Conservation (phyloP, 2,797 vertebrate species). For the Zalophus californianus region DNA sequence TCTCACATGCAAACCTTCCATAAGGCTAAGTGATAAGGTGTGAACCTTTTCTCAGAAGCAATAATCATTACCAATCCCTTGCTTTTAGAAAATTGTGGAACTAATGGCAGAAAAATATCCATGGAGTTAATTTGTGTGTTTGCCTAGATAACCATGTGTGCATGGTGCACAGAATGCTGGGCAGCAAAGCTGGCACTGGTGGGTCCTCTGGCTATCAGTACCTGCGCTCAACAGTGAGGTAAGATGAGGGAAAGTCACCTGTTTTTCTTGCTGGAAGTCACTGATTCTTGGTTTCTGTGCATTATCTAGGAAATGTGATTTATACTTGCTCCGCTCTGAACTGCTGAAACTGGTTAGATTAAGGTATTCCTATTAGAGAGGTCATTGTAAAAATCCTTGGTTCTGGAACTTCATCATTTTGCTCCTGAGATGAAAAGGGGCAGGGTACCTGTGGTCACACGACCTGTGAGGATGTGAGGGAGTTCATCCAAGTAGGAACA, state of each 20-base stretch:
- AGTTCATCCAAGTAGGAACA: not conserved
- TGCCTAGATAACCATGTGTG: constrained; percentile 96
- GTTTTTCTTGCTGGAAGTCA: not conserved
- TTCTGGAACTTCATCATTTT: not conserved
- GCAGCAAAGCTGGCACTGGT: constrained; percentile 96
- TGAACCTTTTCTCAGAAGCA: constrained; percentile 12
- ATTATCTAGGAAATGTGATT: not conserved
- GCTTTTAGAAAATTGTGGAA: not conserved
- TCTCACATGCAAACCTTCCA: not conserved
- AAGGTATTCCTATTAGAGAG: not conserved
- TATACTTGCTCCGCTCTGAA: not conserved
- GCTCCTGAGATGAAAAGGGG: not conserved
- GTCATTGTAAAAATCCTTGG: not conserved
- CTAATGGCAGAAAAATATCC: constrained; percentile 16
- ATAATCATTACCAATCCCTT: constrained; percentile 13
- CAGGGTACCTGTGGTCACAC: no score
- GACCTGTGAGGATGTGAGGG: no score
- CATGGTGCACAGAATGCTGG: constrained; percentile 99
- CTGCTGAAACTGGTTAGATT: not conserved
- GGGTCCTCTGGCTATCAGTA: constrained; percentile 99
- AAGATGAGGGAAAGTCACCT: not conserved
- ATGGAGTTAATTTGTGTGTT: constrained; percentile 47
- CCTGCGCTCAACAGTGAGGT: constrained; percentile 98
- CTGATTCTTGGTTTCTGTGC: fast-evolving
- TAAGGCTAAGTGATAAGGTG: constrained; percentile 6